Evolutionary conservation across 2,797 vertebrate genomes (phyloP).

Genomic region (Lithobates pipiens): DNA sequence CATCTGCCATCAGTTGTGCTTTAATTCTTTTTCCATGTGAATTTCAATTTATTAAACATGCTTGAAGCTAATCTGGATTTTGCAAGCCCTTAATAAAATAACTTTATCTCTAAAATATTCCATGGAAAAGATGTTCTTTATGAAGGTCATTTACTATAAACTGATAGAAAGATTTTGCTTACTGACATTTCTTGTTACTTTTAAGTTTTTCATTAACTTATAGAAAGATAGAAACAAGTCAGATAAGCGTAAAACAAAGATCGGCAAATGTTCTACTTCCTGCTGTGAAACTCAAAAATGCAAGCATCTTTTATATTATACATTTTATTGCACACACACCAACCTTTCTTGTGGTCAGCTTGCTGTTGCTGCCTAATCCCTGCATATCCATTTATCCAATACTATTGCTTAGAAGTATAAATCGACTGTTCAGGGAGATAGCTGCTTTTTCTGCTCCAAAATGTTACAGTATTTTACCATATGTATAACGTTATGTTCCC

Average conservation of each 20-base stretch:
- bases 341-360: background rate
- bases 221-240: background rate
- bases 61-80: slow-evolving; percentile 27
- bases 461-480: no score
- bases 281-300: background rate
- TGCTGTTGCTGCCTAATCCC: no score
- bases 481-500: no score
- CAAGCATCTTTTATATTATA: background rate
- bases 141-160: slow-evolving; percentile 1
- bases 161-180: background rate
- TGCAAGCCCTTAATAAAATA: slow-evolving; percentile 12
- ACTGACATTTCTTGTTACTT: background rate
- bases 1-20: slow-evolving; percentile 7
- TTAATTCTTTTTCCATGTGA: slow-evolving; percentile 15
- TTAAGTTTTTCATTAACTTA: background rate
- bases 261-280: background rate
- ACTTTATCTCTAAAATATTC: slow-evolving; percentile 18
- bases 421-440: no score
- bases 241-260: background rate
- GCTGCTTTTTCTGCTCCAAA: no score
- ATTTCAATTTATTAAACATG: slow-evolving; percentile 23
- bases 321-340: background rate
- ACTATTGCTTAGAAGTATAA: no score
- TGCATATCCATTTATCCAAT: no score
- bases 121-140: background rate